Evolutionary conservation across 2,113 vertebrate genomes (phyloP).

Genomic region (Oostethus manadensis): DNA sequence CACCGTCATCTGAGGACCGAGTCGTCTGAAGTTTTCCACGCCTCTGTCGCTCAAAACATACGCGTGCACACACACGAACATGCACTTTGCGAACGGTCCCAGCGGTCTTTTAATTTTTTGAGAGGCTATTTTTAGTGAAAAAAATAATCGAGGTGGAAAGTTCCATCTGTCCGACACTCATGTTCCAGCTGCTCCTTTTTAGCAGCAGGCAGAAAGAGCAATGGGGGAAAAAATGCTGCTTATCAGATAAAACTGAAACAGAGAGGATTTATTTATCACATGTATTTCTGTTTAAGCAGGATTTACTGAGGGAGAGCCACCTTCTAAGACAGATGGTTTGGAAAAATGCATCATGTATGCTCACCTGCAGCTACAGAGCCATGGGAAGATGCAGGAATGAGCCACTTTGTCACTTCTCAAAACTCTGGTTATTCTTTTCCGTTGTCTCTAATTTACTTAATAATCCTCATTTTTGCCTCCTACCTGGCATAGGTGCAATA

Average conservation of each 20-base stretch:
- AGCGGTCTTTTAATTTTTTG: constrained; percentile 77
- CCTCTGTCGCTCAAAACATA: constrained; percentile 50
- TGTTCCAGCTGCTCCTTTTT: constrained; percentile 78
- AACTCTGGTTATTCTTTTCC: not conserved
- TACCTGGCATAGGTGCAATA: no score
- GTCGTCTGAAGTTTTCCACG: constrained; percentile 39
- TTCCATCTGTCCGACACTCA: constrained; percentile 77
- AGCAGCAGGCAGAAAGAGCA: constrained; percentile 41
- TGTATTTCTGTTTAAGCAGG: constrained; percentile 15
- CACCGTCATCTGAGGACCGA: constrained; percentile 49
- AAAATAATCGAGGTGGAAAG: constrained; percentile 81
- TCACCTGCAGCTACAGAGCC: constrained; percentile 1
- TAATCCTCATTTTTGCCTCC: no score
- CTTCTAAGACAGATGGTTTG: not conserved
- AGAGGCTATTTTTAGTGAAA: constrained; percentile 72
- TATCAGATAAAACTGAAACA: constrained; percentile 39
- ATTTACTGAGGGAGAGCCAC: constrained; percentile 2
- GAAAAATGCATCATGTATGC: not conserved
- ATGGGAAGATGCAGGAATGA: not conserved
- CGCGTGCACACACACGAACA: constrained; percentile 28
- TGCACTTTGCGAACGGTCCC: constrained; percentile 67
- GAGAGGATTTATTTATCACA: constrained; percentile 19
- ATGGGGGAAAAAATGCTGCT: constrained; percentile 17
- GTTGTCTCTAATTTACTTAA: not conserved
- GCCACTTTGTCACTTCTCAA: not conserved